These are phyloP conservation scores for Drosophila peninsularis DNA, from an alignment of 2,888 invertebrate species.

Conservation along the genomic window DNA sequence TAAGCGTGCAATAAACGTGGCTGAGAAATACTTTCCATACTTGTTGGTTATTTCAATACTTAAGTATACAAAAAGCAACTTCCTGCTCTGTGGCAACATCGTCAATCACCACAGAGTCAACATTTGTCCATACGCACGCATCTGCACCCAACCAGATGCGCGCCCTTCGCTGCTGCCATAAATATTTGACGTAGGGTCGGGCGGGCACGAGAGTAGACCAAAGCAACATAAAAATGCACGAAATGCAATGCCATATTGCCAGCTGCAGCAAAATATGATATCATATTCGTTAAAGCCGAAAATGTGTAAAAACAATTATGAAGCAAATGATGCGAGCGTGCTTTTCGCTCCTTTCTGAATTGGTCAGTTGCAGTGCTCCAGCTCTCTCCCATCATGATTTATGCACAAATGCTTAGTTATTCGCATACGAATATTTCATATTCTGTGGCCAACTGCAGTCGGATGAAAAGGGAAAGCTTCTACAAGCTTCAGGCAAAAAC, in stretches of 20 bases:
- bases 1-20: background rate
- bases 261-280: conserved; percentile 29
- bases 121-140: conserved; percentile 28
- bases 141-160: conserved; percentile 9
- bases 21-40: background rate
- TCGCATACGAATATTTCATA: background rate
- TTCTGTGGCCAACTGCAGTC: background rate
- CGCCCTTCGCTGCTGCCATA: conserved; percentile 24
- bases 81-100: too few relatives aligned
- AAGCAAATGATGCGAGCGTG: conserved; percentile 48
- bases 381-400: background rate
- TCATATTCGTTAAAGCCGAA: conserved; percentile 24
- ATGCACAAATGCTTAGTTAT: background rate
- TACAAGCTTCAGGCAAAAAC: background rate
- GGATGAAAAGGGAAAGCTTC: background rate
- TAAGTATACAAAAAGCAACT: background rate
- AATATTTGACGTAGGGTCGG: conserved; percentile 31
- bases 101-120: background rate
- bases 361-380: background rate
- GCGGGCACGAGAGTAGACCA: conserved; percentile 1
- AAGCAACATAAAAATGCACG: conserved; percentile 25
- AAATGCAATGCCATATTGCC: conserved; percentile 34
- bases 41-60: background rate
- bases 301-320: conserved; percentile 22
- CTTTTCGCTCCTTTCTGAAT: conserved; percentile 29